Conservation (phyloP, 2,797 vertebrate genomes). For the Thalassophryne amazonica region DNA sequence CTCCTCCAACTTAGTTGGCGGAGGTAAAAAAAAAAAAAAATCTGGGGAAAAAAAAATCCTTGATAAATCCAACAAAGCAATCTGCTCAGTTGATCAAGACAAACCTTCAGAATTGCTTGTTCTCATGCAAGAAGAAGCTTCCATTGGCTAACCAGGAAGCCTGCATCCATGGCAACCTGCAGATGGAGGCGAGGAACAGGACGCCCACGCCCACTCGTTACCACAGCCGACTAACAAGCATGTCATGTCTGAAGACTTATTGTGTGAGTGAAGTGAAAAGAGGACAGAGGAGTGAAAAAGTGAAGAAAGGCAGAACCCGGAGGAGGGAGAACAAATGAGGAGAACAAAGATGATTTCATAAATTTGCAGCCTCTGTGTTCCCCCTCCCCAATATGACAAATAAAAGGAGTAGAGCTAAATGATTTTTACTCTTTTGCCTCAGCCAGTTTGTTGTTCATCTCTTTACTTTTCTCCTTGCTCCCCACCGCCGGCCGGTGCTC, state of each 20-base stretch:
- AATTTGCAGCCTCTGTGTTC: conserved; percentile 91
- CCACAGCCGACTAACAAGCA: conserved; percentile 36
- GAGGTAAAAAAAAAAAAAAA: too few relatives aligned
- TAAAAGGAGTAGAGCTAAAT: conserved; percentile 79
- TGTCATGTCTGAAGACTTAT: conserved; percentile 50
- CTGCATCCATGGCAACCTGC: conserved; percentile 76
- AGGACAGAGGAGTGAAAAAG: conserved; percentile 4
- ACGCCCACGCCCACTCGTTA: conserved; percentile 62
- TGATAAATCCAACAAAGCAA: conserved; percentile 75
- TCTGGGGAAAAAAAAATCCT: conserved; percentile 58
- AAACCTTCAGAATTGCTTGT: conserved; percentile 60
- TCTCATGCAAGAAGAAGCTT: conserved; percentile 68
- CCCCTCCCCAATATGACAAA: conserved; percentile 49
- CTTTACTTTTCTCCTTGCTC: conserved; percentile 97
- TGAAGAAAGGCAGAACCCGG: background rate
- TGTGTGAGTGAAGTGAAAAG: background rate
- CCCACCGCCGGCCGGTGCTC: conserved; percentile 80
- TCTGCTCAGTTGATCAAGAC: conserved; percentile 66
- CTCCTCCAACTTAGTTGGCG: too few relatives aligned
- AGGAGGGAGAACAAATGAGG: conserved; percentile 13
- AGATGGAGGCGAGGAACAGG: conserved; percentile 58
- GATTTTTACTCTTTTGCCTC: conserved; percentile 99
- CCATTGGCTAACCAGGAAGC: conserved; percentile 63
- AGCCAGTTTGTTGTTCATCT: conserved; percentile 99
- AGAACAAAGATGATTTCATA: conserved; percentile 76